Conservation (phyloP, 2,888 invertebrate genomes). For the Melanargia galathea region DNA sequence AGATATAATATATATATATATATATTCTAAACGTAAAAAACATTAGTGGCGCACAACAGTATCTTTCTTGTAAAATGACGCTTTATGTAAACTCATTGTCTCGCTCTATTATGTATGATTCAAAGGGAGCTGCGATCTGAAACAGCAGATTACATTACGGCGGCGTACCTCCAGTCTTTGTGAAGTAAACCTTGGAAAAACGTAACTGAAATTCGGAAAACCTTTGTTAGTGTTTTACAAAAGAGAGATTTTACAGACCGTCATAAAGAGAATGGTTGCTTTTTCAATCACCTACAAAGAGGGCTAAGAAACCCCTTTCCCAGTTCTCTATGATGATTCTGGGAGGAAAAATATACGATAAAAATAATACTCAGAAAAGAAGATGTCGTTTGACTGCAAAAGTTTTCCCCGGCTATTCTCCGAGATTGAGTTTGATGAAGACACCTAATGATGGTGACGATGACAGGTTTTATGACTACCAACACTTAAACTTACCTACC, state of each 20-base stretch:
- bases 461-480: too few relatives aligned
- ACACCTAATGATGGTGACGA: too few relatives aligned
- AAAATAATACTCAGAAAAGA: too few relatives aligned
- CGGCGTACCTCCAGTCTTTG: not conserved
- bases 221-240: not conserved
- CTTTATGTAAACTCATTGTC: slow-evolving; percentile 15
- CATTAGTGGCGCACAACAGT: not conserved
- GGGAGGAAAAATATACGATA: too few relatives aligned
- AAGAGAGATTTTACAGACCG: not conserved
- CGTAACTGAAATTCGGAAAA: slow-evolving; percentile 6
- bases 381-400: too few relatives aligned
- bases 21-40: too few relatives aligned
- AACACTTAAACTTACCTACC: too few relatives aligned
- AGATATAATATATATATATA: too few relatives aligned
- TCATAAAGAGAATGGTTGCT: not conserved
- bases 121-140: slow-evolving; percentile 17
- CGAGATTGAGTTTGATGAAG: too few relatives aligned
- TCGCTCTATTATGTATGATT: slow-evolving; percentile 3
- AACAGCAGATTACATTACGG: slow-evolving; percentile 11
- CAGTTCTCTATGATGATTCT: too few relatives aligned
- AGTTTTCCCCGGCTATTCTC: too few relatives aligned
- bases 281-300: not conserved
- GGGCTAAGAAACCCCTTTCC: too few relatives aligned
- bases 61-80: not conserved
- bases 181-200: slow-evolving; percentile 5